phyloP scores from a whole-genome alignment of 2,113 vertebrate genomes.

The Chrysemys picta region DNA sequence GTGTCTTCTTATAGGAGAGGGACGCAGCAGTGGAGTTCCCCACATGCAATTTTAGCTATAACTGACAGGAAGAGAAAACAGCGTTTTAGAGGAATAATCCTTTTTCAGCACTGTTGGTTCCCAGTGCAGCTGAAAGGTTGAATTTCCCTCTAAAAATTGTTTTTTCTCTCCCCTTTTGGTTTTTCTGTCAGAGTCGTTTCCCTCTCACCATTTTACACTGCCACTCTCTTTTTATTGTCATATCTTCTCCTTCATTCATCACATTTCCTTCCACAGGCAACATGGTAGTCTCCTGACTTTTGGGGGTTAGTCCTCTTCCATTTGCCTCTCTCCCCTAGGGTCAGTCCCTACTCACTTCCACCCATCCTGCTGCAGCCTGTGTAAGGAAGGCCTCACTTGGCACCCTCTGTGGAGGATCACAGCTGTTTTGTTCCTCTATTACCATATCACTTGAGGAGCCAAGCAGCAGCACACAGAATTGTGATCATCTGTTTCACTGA shows the following conservation, averaged over 20 bases:
- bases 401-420: rapidly evolving
- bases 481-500: not conserved
- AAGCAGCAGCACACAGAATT: not conserved
- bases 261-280: not conserved
- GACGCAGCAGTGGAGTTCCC: not conserved
- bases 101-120: rapidly evolving
- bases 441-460: not conserved
- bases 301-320: not conserved
- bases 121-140: rapidly evolving
- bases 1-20: not conserved
- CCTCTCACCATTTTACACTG: not conserved
- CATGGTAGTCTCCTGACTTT: no score
- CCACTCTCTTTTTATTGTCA: rapidly evolving
- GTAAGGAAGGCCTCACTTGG: rapidly evolving
- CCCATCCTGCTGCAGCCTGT: not conserved
- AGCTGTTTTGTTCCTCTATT: rapidly evolving
- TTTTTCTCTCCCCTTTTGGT: not conserved
- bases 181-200: not conserved
- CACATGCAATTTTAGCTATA: not conserved
- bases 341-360: not conserved
- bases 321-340: not conserved
- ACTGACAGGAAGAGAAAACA: not conserved
- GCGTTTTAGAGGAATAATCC: rapidly evolving
- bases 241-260: not conserved
- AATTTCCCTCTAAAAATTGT: not conserved